Conservation (phyloP, 2,888 invertebrate genomes). For the Colletes collaris region DNA sequence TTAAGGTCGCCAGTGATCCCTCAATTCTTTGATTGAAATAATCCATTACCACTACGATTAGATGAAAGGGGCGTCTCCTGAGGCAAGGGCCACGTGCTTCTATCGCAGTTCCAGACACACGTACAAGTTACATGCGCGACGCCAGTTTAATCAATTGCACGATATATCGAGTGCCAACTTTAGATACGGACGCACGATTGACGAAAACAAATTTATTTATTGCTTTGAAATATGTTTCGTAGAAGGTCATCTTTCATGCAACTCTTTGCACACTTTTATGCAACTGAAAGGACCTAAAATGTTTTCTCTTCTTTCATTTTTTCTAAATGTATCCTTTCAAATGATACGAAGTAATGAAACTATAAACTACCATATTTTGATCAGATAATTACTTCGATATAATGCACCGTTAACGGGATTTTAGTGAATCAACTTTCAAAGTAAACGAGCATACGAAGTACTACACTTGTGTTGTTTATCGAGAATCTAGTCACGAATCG, state of each 20-base stretch:
- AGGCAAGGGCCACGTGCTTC: constrained; percentile 78
- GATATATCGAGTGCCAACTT: constrained; percentile 47
- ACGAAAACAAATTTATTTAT: constrained; percentile 8
- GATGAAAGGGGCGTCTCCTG: constrained; percentile 80
- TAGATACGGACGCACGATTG: constrained; percentile 38
- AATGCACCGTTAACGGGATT: too few relatives aligned
- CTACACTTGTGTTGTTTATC: neutral
- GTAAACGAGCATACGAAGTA: too few relatives aligned
- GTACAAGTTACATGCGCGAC: constrained; percentile 75
- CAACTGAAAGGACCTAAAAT: neutral
- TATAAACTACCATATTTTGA: neutral
- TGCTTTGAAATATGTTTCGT: neutral
- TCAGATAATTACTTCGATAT: too few relatives aligned
- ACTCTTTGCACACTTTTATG: too few relatives aligned
- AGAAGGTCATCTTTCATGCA: too few relatives aligned
- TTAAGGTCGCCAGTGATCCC: constrained; percentile 23
- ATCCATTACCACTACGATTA: constrained; percentile 69
- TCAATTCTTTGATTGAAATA: constrained; percentile 57
- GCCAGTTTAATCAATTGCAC: constrained; percentile 69
- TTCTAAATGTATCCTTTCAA: neutral
- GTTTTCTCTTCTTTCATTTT: neutral
- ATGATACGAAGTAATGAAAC: neutral
- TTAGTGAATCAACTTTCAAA: neutral
- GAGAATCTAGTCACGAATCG: neutral
- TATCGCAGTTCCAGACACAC: constrained; percentile 72